Base-by-base conservation (phyloP, 2,888 invertebrate species). In the Phalangium opilio region DNA sequence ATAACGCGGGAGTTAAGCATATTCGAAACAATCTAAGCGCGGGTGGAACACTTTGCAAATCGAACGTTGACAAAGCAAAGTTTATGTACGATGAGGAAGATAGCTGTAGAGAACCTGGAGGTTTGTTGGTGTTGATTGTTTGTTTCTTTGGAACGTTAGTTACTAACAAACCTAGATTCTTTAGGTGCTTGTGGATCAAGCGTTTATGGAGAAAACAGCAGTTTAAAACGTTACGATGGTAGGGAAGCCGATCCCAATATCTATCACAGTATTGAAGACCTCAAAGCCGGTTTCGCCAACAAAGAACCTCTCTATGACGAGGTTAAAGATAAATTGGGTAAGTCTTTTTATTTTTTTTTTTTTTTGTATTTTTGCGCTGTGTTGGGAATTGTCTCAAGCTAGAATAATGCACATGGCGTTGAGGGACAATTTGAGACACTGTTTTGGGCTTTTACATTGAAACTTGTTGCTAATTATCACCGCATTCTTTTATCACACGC, bases 231-330 rank as follows among this genome's bases (percentile, higher is more conserved):
- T 39, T 48, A 20, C 14, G 47, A 18, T 34, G 32, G 35, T 14
- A 18, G 18, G 15, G 50, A 52, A n/a, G 52, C 40, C 21, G 75
- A 73, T 58, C 53, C 55, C 32, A 58, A 59, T 40, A 73, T 85
- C 45, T 89, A 87, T 62, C 79, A 86, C 58, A 79, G 79, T 57
- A 80, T 83, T 52, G 80, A 81, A 43, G 81, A 82, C 55, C 43
- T 62, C 11, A 59, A 60, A 43, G 50, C 51, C 39, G 70, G 70
- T 44, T 62, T 63, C 19, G 74, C 78, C 45, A 75, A 76, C 35
- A 50, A 57, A 43, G 57, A 57, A 21, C 56, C 57, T 33, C 57
- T 60, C 45, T 59, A 59, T 50, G 57, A 57, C 48, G 59, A 59
- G 53, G 27, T 27, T 27, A 27, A 27, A 27, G 27, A 27, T 27